These are phyloP conservation scores for Eleutherodactylus coqui DNA, from an alignment of 2,797 vertebrate genomes.

Conservation along the genomic window DNA sequence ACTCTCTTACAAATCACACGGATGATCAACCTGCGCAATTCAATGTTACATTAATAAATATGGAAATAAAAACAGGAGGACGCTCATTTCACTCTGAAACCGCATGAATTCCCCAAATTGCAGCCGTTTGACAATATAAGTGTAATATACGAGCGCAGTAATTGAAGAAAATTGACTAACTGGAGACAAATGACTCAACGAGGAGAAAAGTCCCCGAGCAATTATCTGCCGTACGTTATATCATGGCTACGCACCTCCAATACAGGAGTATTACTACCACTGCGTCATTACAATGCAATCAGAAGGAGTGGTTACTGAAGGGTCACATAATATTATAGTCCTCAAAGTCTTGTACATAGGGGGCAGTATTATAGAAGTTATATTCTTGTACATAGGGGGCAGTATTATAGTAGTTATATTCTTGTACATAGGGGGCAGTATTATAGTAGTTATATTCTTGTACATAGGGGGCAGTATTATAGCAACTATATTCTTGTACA, in stretches of 20 bases:
- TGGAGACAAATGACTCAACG: constrained; percentile 11
- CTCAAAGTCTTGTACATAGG: not conserved
- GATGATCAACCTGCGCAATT: not conserved
- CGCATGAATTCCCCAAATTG: not conserved
- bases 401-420: not conserved
- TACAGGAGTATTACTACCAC: not conserved
- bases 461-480: not conserved
- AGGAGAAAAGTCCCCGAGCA: constrained; percentile 8
- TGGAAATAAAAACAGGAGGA: not conserved
- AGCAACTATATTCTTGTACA: not conserved
- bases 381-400: not conserved
- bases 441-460: not conserved
- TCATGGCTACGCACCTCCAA: not conserved
- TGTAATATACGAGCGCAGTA: constrained; percentile 4
- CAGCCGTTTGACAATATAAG: not conserved
- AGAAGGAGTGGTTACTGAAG: too few species aligned
- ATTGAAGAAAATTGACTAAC: constrained; percentile 20
- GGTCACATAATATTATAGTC: not conserved
- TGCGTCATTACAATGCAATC: not conserved
- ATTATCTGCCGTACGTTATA: constrained; percentile 3
- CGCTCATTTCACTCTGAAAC: not conserved
- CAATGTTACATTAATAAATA: constrained; percentile 19
- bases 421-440: not conserved
- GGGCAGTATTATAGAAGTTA: not conserved
- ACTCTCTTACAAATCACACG: not conserved